Base-by-base conservation (phyloP, 2,888 invertebrate species). In the Hypsopygia costalis region DNA sequence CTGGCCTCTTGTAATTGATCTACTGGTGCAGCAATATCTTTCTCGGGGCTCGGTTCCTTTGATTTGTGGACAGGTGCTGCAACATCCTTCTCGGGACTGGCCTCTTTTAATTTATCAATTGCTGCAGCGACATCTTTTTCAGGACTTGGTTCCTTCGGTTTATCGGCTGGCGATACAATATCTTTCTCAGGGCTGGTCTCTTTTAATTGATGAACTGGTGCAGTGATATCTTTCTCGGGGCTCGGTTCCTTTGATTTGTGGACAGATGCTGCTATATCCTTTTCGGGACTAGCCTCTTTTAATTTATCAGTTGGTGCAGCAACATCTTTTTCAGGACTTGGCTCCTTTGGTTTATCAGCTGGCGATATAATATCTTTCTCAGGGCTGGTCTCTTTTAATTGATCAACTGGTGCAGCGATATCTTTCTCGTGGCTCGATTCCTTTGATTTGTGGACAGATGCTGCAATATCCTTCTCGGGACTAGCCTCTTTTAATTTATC, bases 301-400 rank as follows among this genome's bases (percentile, higher is more conserved):
- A 35, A 27, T 34, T 28, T 29, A n/a, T 11, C 22, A 36, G 12
- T 1, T 27, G 32, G 20, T 36, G 43, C 41, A 4, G 11, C 35
- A 9, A 38, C 29, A 21, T 57, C 49, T 4, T 52, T 45, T 0
- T 42, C 44, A 1, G 46, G 40, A 8, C 39, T 51, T 0, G 44
- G 10, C 2, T n/a, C 20, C 8, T 42, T 43, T 0, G 41, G 21
- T 34, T 30, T 34, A 11, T 34, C 34, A 8, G 8, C 8, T 20
- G 33, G n/a, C 20, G 3, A 11, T 4, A 7, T n/a, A 10, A 12
- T 9, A 6, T 34, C 22, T 11, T 21, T 34, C 0, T 38, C 7
- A 6, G 34, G 34, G 10, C 42, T 51, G 0, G 44, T 11, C 4
- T 6, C 20, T n/a, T 38, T 43, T 0, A 34, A 22, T 33, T 30